A percentile compares a stretch with the other conserved stretches of the same genome.
Evolutionary conservation across 2,797 vertebrate genomes (phyloP).

Genomic region (Cyclopterus lumpus): DNA sequence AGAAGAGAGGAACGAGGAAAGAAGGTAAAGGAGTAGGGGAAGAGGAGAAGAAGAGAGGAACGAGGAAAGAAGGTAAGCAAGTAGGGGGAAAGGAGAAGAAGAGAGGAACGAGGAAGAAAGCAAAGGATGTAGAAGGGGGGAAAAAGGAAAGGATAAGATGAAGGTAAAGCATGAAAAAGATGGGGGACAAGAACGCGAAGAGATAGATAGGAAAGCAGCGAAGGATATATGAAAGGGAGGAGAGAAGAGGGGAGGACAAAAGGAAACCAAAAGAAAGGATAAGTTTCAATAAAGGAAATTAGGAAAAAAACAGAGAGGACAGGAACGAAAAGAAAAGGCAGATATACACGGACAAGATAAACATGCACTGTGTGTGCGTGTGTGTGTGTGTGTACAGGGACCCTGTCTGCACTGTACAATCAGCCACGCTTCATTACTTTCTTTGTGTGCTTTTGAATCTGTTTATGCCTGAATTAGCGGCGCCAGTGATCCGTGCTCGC

Average conservation of each 20-base stretch:
- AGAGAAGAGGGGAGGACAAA: background rate
- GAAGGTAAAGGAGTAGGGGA: background rate
- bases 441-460: conserved; percentile 57
- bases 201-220: background rate
- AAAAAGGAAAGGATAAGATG: background rate
- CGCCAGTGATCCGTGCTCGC: conserved; percentile 45
- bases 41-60: no score
- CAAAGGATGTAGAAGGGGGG: no score
- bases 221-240: background rate
- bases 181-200: background rate
- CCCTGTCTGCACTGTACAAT: conserved; percentile 51
- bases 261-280: background rate
- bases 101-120: background rate
- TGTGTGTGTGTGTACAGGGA: background rate
- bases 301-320: no score
- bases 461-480: conserved; percentile 60
- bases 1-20: no score
- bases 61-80: background rate
- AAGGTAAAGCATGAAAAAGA: background rate
- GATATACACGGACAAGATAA: conserved; percentile 49
- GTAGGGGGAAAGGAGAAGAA: background rate
- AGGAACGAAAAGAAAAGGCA: background rate
- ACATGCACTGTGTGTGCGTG: conserved; percentile 25
- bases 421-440: conserved; percentile 61
- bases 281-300: background rate